Base-by-base conservation (phyloP, 2,888 invertebrate species). In the Spisula subtruncata region DNA sequence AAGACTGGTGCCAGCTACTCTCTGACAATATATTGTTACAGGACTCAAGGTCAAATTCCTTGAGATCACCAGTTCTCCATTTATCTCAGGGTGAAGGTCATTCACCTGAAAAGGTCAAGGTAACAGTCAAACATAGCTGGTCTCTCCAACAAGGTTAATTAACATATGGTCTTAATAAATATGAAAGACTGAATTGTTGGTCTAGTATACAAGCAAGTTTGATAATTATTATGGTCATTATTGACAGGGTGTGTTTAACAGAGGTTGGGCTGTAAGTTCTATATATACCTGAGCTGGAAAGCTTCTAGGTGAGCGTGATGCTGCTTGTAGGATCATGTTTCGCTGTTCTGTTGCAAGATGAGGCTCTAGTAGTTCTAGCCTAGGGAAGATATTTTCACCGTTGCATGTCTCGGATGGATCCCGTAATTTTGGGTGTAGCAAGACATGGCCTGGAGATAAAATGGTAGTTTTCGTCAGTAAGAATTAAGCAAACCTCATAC, bases 391-490 rank as follows among this genome's bases (percentile, higher is more conserved):
- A 2, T 87, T 88, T 20, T 89, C 82, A 29, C 80, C 35, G 25
- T 85, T 60, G 20, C 41, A n/a, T 6, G 88, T 89, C 41, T 89
- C 89, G n/a, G 86, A 84, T 56, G 92, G 90, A 75, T 90, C 90
- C 35, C 90, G 81, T n/a, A 92, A 71, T 79, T 92, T 90, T 18
- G 92, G 92, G 54, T 92, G 92, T 16, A 92, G 32, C 71, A 92
- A 35, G 18, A 92, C 92, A 83, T 92, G 86, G 29, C 90, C 92
- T 92, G 88, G 18, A 75, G 41, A n/a, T 32, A 32, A 32, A 5
- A 71, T 0, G 2, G 71, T n/a, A 29, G 1, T 8, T 18, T 20
- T n/a, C 14, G 4, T 66, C n/a, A 66, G 25, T 66, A 66, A 1
- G 1, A 12, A 1, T 12, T 51, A 41, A 41, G 41, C 41, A 41